Evolutionary conservation across 2,888 invertebrate species (phyloP).

Genomic region (Tenodera sinensis): DNA sequence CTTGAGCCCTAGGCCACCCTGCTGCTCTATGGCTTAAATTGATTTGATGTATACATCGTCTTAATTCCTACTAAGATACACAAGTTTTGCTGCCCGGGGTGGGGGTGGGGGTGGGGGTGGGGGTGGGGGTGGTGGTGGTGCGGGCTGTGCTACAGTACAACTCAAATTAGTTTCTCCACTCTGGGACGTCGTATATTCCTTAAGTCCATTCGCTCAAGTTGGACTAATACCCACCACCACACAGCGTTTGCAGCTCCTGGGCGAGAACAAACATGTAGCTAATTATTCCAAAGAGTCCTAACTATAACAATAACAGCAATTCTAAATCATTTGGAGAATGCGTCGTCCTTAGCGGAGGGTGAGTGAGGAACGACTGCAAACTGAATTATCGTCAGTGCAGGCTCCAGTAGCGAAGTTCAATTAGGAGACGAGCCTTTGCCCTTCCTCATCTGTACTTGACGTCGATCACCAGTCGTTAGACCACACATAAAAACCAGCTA

Average conservation of each 20-base stretch:
- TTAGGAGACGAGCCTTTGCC: background rate
- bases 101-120: background rate
- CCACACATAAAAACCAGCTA: too few species aligned
- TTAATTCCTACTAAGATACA: slow-evolving; percentile 29
- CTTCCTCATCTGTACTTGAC: background rate
- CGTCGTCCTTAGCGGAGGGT: background rate
- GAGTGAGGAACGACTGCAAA: background rate
- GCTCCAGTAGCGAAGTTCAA: background rate
- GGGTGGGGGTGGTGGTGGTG: too few species aligned
- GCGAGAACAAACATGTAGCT: background rate
- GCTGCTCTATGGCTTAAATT: slow-evolving; percentile 23
- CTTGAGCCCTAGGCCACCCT: background rate
- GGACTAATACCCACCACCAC: slow-evolving; percentile 7
- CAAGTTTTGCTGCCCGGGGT: slow-evolving; percentile 19
- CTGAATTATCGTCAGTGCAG: background rate
- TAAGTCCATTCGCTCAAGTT: slow-evolving; percentile 16
- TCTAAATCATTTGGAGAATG: background rate
- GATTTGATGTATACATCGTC: slow-evolving; percentile 28
- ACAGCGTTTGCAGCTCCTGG: background rate
- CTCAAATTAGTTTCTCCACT: slow-evolving; percentile 24
- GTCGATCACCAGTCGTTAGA: too few species aligned
- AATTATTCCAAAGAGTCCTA: background rate
- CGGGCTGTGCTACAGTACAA: background rate
- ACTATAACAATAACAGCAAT: slow-evolving; percentile 15
- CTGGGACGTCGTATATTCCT: background rate